Evolutionary conservation across 2,888 invertebrate species (phyloP).

Genomic region (Cephus pulcher): DNA sequence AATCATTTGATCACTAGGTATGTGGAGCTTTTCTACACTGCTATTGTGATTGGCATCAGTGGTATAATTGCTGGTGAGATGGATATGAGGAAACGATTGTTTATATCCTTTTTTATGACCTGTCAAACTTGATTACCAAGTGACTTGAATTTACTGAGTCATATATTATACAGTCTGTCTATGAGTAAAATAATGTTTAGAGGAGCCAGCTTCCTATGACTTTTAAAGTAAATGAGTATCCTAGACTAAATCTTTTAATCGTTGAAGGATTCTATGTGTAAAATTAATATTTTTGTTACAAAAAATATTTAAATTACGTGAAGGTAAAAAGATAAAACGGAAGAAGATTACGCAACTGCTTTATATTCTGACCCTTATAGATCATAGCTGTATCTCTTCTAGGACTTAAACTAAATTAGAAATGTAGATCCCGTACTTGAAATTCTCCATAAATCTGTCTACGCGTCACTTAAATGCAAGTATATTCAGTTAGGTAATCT

Average conservation of each 20-base stretch:
- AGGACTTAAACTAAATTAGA: constrained; percentile 6
- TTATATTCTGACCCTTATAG: background rate
- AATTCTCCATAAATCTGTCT: constrained; percentile 1
- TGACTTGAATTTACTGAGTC: too few relatives aligned
- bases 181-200: too few relatives aligned
- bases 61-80: background rate
- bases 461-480: background rate
- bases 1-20: background rate
- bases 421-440: constrained; percentile 9
- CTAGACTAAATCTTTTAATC: too few relatives aligned
- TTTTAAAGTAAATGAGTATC: too few relatives aligned
- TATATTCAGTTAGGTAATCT: background rate
- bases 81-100: background rate
- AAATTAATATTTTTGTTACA: background rate
- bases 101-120: background rate
- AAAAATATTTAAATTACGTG: background rate
- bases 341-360: background rate
- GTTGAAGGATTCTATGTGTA: background rate
- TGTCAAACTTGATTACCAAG: too few relatives aligned
- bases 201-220: too few relatives aligned
- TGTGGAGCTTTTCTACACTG: background rate
- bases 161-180: too few relatives aligned
- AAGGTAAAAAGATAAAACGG: background rate
- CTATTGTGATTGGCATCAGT: background rate
- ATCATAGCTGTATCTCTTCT: background rate